These are phyloP conservation scores for Hippocampus zosterae DNA, from an alignment of 2,113 vertebrate genomes.

Conservation along the genomic window DNA sequence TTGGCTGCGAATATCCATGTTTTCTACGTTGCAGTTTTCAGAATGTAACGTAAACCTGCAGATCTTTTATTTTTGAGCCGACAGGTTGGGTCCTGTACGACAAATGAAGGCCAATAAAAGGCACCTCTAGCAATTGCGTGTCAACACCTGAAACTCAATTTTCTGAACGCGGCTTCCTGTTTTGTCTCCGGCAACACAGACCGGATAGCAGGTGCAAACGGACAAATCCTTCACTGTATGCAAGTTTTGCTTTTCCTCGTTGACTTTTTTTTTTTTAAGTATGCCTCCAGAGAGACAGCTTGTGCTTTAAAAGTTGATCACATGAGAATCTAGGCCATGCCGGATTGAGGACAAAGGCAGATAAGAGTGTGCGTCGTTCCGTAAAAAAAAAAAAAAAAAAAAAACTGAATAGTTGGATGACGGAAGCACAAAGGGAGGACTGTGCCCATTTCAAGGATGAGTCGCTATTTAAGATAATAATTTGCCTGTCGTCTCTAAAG, in stretches of 20 bases:
- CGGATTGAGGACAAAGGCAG: slow-evolving; percentile 34
- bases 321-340: slow-evolving; percentile 35
- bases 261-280: slow-evolving; percentile 20
- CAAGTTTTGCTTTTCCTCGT: slow-evolving; percentile 1
- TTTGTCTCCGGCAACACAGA: slow-evolving; percentile 17
- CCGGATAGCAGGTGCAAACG: slow-evolving; percentile 18
- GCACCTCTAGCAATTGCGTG: slow-evolving; percentile 20
- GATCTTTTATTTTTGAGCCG: background rate
- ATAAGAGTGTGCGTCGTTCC: slow-evolving; percentile 33
- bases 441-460: slow-evolving; percentile 5
- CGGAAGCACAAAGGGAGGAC: slow-evolving; percentile 2
- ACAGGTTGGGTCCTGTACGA: slow-evolving; percentile 3
- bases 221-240: slow-evolving; percentile 18
- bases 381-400: background rate
- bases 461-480: slow-evolving; percentile 40
- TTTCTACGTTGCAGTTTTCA: too few species aligned
- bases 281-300: slow-evolving; percentile 9
- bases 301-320: slow-evolving; percentile 26
- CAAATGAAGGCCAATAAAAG: slow-evolving; percentile 21
- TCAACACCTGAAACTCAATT: slow-evolving; percentile 37
- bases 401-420: slow-evolving; percentile 13
- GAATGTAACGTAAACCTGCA: background rate
- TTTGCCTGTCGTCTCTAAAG: slow-evolving; percentile 30
- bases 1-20: too few species aligned
- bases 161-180: slow-evolving; percentile 44